A percentile compares a stretch with the other conserved stretches of the same genome.
These are phyloP conservation scores for Xenopus petersii DNA, from an alignment of 2,797 vertebrate species.

Conservation along the genomic window DNA sequence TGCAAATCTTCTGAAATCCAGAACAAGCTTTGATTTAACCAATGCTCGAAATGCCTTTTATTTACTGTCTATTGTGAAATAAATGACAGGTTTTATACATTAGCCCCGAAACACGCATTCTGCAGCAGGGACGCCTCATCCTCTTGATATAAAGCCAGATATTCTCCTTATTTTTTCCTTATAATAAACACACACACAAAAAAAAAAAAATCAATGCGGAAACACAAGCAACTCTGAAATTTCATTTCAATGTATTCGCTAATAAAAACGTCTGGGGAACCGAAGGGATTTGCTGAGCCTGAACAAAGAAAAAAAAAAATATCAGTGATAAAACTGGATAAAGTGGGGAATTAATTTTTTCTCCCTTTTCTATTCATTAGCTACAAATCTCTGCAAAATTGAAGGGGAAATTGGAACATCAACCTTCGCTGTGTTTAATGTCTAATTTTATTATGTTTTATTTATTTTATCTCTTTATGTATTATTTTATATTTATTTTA, in stretches of 20 bases:
- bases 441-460: too few species aligned
- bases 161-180: slow-evolving; percentile 71
- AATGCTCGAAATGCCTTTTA: slow-evolving; percentile 90
- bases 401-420: too few species aligned
- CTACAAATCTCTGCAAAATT: too few species aligned
- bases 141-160: slow-evolving; percentile 78
- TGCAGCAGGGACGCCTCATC: slow-evolving; percentile 78
- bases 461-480: too few species aligned
- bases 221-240: slow-evolving; percentile 77
- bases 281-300: slow-evolving; percentile 67
- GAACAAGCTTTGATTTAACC: slow-evolving; percentile 90
- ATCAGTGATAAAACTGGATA: slow-evolving; percentile 35
- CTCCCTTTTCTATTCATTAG: too few species aligned
- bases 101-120: slow-evolving; percentile 73
- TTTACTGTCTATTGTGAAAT: slow-evolving; percentile 88
- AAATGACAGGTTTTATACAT: slow-evolving; percentile 85
- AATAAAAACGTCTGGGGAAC: slow-evolving; percentile 68
- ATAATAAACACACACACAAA: slow-evolving; percentile 75
- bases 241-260: slow-evolving; percentile 73
- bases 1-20: slow-evolving; percentile 89
- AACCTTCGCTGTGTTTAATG: too few species aligned
- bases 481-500: too few species aligned
- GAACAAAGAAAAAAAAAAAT: slow-evolving; percentile 52
- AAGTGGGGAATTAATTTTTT: too few species aligned
- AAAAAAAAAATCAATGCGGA: slow-evolving; percentile 84